Percentiles rank a stretch among this genome's conserved stretches.
phyloP scores from a whole-genome alignment of 2,888 invertebrate genomes.

The Acanthoscelides obtectus region DNA sequence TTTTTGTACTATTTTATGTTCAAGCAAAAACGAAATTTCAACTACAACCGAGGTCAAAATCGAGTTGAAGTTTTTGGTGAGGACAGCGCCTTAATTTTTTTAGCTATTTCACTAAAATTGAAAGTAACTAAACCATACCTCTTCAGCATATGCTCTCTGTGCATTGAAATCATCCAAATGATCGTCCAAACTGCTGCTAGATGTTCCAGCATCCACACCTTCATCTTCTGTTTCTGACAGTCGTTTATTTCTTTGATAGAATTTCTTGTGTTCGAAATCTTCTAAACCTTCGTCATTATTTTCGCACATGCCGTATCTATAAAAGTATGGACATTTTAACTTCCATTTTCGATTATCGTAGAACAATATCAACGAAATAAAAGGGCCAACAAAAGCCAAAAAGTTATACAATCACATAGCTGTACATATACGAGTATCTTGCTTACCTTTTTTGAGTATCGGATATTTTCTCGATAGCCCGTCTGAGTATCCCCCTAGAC shows the following conservation, averaged over 20 bases:
- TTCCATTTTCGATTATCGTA: too few relatives aligned
- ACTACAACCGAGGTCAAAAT: too few relatives aligned
- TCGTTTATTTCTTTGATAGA: conserved; percentile 59
- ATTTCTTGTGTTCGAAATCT: conserved; percentile 57
- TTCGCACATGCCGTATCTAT: conserved; percentile 70
- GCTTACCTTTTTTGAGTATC: background rate
- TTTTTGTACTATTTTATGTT: too few relatives aligned
- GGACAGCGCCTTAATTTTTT: too few relatives aligned
- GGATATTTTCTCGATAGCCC: conserved; percentile 27
- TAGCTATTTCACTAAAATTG: conserved; percentile 21
- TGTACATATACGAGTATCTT: too few relatives aligned
- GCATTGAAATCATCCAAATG: conserved; percentile 42
- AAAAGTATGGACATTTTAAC: too few relatives aligned
- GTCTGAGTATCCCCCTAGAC: conserved; percentile 64
- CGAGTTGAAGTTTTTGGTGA: too few relatives aligned
- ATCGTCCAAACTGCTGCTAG: conserved; percentile 58
- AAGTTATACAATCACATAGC: too few relatives aligned
- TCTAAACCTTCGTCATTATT: conserved; percentile 52
- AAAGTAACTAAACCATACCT: background rate
- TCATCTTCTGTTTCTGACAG: conserved; percentile 55
- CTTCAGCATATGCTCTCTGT: background rate
- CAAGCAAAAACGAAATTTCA: too few relatives aligned
- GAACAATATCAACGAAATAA: too few relatives aligned
- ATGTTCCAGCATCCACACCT: conserved; percentile 53
- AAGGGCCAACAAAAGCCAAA: too few relatives aligned